Percentiles rank a stretch among this genome's conserved stretches.
Evolutionary conservation across 2,797 vertebrate species (phyloP).

Genomic region (Myiotriccus ornatus): DNA sequence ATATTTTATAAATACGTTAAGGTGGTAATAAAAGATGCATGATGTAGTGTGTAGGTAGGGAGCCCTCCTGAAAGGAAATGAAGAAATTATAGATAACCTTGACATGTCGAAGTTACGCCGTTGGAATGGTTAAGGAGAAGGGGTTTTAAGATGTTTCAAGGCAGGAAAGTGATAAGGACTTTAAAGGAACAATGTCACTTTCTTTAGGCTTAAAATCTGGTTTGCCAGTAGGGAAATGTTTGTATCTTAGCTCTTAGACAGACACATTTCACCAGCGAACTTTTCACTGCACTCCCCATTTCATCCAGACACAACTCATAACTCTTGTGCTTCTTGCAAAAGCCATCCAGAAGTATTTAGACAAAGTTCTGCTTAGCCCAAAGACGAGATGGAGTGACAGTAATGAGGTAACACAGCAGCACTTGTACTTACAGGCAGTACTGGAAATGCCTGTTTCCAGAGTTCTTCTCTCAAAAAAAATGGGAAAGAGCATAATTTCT

Average conservation of each 20-base stretch:
- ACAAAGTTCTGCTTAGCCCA: background rate
- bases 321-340: background rate
- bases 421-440: background rate
- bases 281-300: background rate
- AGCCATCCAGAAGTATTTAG: background rate
- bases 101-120: slow-evolving; percentile 10
- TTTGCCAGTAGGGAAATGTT: background rate
- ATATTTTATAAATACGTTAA: slow-evolving; percentile 75
- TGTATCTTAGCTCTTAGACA: background rate
- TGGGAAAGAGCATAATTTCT: background rate
- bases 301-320: background rate
- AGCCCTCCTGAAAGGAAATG: slow-evolving; percentile 62
- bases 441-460: background rate
- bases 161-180: background rate
- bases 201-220: background rate
- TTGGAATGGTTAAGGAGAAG: slow-evolving; percentile 50
- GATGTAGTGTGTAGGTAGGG: slow-evolving; percentile 63
- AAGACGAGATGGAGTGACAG: background rate
- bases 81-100: slow-evolving; percentile 71
- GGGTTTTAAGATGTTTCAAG: background rate
- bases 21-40: slow-evolving; percentile 77
- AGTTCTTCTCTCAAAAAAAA: background rate
- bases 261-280: background rate
- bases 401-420: background rate
- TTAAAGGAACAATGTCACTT: background rate